phyloP scores from a whole-genome alignment of 2,113 vertebrate species.

The Cardinalis cardinalis region DNA sequence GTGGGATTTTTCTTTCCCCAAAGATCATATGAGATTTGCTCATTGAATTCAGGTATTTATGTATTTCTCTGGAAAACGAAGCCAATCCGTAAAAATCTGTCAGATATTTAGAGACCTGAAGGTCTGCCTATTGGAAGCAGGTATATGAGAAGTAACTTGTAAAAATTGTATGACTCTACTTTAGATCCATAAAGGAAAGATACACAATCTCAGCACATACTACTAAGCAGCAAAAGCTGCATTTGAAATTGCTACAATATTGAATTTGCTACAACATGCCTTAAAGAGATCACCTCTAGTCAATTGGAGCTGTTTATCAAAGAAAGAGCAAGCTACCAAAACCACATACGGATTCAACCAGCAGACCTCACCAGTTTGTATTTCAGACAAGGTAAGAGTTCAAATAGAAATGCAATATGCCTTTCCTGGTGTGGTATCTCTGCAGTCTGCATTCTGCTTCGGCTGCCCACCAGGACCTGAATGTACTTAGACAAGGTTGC shows the following conservation, averaged over 20 bases:
- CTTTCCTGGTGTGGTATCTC: neutral
- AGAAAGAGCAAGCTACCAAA: neutral
- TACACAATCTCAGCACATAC: neutral
- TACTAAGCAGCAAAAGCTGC: neutral
- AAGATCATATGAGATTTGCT: neutral
- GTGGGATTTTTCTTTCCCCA: neutral
- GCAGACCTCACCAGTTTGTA: neutral
- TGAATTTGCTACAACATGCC: neutral
- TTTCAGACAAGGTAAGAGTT: neutral
- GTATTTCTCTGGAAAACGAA: neutral
- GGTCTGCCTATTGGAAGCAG: neutral
- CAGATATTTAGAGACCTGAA: neutral
- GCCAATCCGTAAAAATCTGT: neutral
- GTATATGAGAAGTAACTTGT: neutral
- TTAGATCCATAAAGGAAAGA: neutral
- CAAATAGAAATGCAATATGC: neutral
- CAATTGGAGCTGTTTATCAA: neutral
- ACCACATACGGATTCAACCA: neutral
- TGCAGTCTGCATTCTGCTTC: neutral
- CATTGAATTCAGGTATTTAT: neutral
- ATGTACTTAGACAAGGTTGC: accelerated
- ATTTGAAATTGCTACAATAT: neutral
- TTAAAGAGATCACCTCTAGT: neutral
- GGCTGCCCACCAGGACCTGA: neutral
- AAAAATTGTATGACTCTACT: neutral